Conservation (phyloP, 2,888 invertebrate species). For the Tortrix viridana region DNA sequence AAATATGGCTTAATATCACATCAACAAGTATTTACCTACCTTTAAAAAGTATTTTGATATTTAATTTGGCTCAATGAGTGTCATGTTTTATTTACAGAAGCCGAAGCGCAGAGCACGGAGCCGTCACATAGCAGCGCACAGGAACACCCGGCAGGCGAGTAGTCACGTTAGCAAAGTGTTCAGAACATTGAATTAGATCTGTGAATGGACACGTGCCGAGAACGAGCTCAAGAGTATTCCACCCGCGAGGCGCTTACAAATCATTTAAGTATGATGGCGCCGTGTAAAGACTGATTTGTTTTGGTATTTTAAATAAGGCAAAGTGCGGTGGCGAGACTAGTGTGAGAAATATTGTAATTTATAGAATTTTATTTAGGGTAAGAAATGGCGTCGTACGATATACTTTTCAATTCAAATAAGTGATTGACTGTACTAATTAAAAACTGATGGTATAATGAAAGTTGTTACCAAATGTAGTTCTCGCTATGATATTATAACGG, state of each 20-base stretch:
- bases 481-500: conserved; percentile 31
- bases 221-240: conserved; percentile 1
- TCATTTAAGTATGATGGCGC: conserved; percentile 53
- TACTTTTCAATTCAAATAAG: conserved; percentile 11
- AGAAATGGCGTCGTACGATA: conserved; percentile 55
- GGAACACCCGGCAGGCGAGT: conserved; percentile 53
- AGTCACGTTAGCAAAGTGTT: conserved; percentile 37
- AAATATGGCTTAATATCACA: no score
- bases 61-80: background rate
- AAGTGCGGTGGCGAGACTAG: conserved; percentile 39
- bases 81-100: conserved; percentile 60
- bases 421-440: conserved; percentile 5
- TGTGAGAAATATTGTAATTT: conserved; percentile 50
- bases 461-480: background rate
- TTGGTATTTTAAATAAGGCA: conserved; percentile 30
- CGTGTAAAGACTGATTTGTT: conserved; percentile 71
- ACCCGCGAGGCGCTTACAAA: conserved; percentile 19
- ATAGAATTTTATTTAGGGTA: conserved; percentile 50
- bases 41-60: background rate
- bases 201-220: conserved; percentile 42
- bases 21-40: no score
- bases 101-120: conserved; percentile 66
- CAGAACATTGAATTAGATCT: conserved; percentile 49
- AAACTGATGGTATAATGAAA: background rate
- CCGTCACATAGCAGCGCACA: conserved; percentile 74